Base-by-base conservation (phyloP, 2,888 invertebrate species). In the Isoperla grammatica region DNA sequence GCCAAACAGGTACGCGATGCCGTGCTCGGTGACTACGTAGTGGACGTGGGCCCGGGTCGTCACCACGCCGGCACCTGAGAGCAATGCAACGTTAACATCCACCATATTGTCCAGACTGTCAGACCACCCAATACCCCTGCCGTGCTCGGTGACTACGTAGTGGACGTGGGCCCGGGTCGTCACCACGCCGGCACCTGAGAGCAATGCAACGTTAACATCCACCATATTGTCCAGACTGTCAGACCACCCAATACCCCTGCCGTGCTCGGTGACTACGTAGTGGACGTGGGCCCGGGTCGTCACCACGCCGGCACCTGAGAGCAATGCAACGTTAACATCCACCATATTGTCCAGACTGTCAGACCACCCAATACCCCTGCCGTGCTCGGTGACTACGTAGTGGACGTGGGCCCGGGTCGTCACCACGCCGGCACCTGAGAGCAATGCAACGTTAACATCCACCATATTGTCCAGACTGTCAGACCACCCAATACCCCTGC, bases 141-240 rank as follows among this genome's bases (percentile, higher is more conserved):
- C 96, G 66, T 89, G 82, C 72, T 96, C 96, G 0, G 96, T 96
- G 1, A 95, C 95, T 2, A 96, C 82, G 73, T 95, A 96, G 73
- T 95, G 91, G 0, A 90, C 90, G 73, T 96, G 95, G 0, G 92
- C 94, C 64, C 95, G 82, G 0, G 90, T 86, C 0, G 95, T 93
- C n/a, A 95, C 95, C 3, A 96, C 93, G n/a, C 95, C 95, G 61
- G 90, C 93, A 68, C 95, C 94, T 90, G 72, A 17, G 74, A 73
- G 59, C 19, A 49, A n/a, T n/a, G n/a, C n/a, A n/a, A n/a, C n/a
- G n/a, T n/a, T n/a, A n/a, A n/a, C n/a, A n/a, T n/a, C n/a, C n/a
- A n/a, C n/a, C n/a, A n/a, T n/a, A n/a, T n/a, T n/a, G n/a, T n/a
- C n/a, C n/a, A n/a, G n/a, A n/a, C n/a, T n/a, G n/a, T n/a, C n/a